Evolutionary conservation across 2,113 vertebrate genomes (phyloP).

Genomic region (Cairina moschata): DNA sequence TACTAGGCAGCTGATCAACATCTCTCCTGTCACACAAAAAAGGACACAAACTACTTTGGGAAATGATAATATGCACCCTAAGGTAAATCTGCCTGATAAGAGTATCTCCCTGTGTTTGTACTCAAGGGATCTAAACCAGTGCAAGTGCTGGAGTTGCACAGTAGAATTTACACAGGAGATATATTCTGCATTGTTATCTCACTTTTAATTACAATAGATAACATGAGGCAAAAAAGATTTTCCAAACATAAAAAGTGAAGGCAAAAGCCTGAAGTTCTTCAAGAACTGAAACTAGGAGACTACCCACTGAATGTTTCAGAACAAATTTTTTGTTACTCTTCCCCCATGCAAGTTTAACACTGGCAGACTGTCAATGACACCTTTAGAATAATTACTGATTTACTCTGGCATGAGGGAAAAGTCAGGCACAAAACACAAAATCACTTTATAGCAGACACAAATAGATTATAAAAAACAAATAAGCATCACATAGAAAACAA

Average conservation of each 20-base stretch:
- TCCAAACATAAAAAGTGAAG: not conserved
- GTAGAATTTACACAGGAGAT: not conserved
- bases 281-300: not conserved
- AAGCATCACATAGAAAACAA: not conserved
- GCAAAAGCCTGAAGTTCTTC: not conserved
- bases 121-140: not conserved
- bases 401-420: not conserved
- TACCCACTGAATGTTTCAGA: not conserved
- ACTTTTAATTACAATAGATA: not conserved
- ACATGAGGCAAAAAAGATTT: not conserved
- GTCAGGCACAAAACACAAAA: not conserved
- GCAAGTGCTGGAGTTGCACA: not conserved
- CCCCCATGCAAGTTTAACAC: not conserved
- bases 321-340: not conserved
- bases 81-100: not conserved
- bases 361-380: not conserved
- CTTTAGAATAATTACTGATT: conserved; percentile 1
- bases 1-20: not conserved
- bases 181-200: not conserved
- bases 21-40: not conserved
- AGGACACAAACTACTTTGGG: conserved; percentile 13
- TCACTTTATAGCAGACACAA: not conserved
- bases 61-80: not conserved
- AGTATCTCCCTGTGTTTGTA: not conserved
- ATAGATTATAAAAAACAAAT: not conserved